Percentiles rank a stretch among this genome's conserved stretches.
Conservation (phyloP, 2,113 vertebrate species). For the Percina caprodes region DNA sequence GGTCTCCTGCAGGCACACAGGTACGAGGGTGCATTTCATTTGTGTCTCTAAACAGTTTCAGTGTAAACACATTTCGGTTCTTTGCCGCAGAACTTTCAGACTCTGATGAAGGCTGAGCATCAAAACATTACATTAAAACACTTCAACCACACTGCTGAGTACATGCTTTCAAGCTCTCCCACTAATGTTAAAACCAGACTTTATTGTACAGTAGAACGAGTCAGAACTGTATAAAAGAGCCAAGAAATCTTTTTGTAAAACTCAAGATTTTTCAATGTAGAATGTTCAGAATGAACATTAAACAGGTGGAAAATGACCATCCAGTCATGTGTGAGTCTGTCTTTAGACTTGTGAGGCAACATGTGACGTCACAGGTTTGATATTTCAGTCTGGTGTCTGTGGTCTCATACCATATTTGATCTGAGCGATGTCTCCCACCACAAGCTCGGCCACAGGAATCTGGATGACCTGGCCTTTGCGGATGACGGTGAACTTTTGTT, state of each 20-base stretch:
- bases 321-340: not conserved
- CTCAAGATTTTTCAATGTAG: not conserved
- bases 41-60: not conserved
- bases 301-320: not conserved
- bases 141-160: not conserved
- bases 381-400: not conserved
- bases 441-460: conserved; percentile 94
- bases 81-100: not conserved
- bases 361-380: not conserved
- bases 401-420: conserved; percentile 93
- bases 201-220: not conserved
- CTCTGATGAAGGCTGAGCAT: not conserved
- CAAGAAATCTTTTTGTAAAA: not conserved
- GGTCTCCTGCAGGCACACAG: conserved; percentile 86
- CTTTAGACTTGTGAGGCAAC: not conserved
- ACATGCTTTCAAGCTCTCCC: not conserved
- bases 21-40: conserved; percentile 1
- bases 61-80: not conserved
- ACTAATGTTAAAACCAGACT: not conserved
- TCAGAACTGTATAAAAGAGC: too few species aligned
- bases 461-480: conserved; percentile 98
- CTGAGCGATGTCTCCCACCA: conserved; percentile 96
- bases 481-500: conserved; percentile 96
- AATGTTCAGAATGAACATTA: not conserved
- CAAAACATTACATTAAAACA: not conserved